Evolutionary conservation across 2,888 invertebrate genomes (phyloP), one percentile per base, ranked within the genome.

Genomic region (Mythimna pallens): DNA sequence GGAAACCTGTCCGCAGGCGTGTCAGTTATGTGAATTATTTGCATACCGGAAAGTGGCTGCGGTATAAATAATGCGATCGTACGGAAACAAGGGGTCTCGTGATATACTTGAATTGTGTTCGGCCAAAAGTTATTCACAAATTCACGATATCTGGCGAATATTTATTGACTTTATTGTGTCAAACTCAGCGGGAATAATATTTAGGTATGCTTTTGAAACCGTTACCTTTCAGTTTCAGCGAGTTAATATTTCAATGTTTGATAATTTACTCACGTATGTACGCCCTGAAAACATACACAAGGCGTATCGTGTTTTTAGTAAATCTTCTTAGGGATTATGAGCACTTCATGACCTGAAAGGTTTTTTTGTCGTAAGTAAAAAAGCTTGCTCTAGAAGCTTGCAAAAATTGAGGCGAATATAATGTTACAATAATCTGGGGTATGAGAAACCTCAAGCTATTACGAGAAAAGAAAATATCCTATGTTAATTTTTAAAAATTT

Each of bases 11-110:
- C 70, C 61, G 43, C 70, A 68, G 76, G 67, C 75, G 69, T 77
- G 74, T 79, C 77, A 66, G 76, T 69, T 83, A 84, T 77, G 78
- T 69, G 69, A 70, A 58, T 69, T 71, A 83, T 86, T 82, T 76
- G 76, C 82, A 83, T 85, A 85, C 82, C 80, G 80, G 80, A 81
- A 82, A 70, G 82, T 82, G 82, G 47, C 25, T 66, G 52, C 55
- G 67, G 82, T 68, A 61, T 82, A 82, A 78, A 81, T 82, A 82
- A 78, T 57, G 52, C 70, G 54, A 70, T 70, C 64, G 74, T 62
- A 58, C 64, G 78, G 70, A 82, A 82, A 82, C 66, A 61, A 73
- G 72, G 59, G 64, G 66, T 62, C 61, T 61, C 64, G 81, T 81
- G 69, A 70, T 66, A 82, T 82, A 80, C 73, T 81, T 70, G 68